phyloP scores from a whole-genome alignment of 2,113 vertebrate species.

The Pelvicachromis taeniatus region DNA sequence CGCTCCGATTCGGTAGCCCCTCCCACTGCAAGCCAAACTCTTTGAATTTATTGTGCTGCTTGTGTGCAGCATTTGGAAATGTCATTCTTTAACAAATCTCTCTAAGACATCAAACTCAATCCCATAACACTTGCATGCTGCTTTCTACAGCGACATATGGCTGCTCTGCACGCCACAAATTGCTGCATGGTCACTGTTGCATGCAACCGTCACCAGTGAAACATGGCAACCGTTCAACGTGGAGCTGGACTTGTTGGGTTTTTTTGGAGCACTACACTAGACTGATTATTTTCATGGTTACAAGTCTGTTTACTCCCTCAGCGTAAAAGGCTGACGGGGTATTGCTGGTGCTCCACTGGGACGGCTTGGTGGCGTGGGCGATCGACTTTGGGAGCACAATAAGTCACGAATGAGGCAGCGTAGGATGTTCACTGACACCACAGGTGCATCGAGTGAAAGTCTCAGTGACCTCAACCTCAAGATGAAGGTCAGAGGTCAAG shows the following conservation, averaged over 20 bases:
- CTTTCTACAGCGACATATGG: background rate
- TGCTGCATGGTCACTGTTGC: background rate
- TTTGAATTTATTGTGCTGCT: background rate
- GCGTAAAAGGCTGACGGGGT: background rate
- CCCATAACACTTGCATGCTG: background rate
- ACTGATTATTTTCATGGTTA: background rate
- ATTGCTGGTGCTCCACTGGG: background rate
- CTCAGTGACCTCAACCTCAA: background rate
- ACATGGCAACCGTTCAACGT: background rate
- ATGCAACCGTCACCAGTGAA: background rate
- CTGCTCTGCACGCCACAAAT: background rate
- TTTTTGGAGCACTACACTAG: background rate
- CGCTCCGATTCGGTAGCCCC: background rate
- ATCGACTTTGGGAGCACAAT: background rate
- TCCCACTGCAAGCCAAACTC: background rate
- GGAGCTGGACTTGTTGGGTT: background rate
- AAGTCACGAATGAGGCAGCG: background rate
- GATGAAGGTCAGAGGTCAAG: accelerated
- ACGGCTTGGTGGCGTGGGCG: background rate
- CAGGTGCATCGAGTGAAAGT: background rate
- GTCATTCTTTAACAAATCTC: background rate
- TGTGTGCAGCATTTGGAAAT: background rate
- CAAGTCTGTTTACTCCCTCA: background rate
- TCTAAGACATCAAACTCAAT: background rate
- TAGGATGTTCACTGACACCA: background rate